phyloP scores from a whole-genome alignment of 2,113 vertebrate genomes.

The Bagarius yarrelli region DNA sequence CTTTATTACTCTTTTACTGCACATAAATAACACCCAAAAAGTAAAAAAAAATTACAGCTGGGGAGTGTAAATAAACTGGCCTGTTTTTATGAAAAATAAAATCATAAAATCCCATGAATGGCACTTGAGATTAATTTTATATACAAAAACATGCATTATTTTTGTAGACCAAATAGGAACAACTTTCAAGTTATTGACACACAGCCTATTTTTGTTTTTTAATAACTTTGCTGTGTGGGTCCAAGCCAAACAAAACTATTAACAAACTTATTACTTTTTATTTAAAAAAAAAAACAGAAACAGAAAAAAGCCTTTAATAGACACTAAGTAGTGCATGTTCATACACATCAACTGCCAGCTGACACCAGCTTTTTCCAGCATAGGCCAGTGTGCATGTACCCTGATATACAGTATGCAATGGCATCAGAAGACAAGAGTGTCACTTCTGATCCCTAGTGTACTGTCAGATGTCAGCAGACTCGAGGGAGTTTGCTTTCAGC shows the following conservation, averaged over 20 bases:
- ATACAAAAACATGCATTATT: background rate
- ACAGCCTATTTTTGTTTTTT: conserved; percentile 6
- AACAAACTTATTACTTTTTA: conserved; percentile 38
- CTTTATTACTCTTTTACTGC: background rate
- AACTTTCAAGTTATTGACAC: background rate
- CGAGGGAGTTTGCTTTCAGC: conserved; percentile 64
- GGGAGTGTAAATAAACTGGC: background rate
- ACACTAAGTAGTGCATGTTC: conserved; percentile 45
- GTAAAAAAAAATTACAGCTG: background rate
- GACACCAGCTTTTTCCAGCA: conserved; percentile 43
- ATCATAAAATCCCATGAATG: background rate
- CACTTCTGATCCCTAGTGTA: conserved; percentile 71
- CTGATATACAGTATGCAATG: conserved; percentile 49
- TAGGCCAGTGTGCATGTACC: conserved; percentile 37
- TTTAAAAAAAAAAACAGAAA: conserved; percentile 29
- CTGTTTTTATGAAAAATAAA: conserved; percentile 1
- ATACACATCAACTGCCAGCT: conserved; percentile 48
- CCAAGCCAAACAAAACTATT: conserved; percentile 35
- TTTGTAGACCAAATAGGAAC: conserved; percentile 8
- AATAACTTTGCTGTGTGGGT: conserved; percentile 32
- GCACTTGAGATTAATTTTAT: background rate
- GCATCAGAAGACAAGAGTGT: conserved; percentile 60
- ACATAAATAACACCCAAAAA: background rate
- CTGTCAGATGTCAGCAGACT: conserved; percentile 68
- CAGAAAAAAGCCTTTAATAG: conserved; percentile 22